A percentile compares a stretch with the other conserved stretches of the same genome.
Evolutionary conservation across 2,888 invertebrate genomes (phyloP).

Genomic region (Mycogona germanica): DNA sequence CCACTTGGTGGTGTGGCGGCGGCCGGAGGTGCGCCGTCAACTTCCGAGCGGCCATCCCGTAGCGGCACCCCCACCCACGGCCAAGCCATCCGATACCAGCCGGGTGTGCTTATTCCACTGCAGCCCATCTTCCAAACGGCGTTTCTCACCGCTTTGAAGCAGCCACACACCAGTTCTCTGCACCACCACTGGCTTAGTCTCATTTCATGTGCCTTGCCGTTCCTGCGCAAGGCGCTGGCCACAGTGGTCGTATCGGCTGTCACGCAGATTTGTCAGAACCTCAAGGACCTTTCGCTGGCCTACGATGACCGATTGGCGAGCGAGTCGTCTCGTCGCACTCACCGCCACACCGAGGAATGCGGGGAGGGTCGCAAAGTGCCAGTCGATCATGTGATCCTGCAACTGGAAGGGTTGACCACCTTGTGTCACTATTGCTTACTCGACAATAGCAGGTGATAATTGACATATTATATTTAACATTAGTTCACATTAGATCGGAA

Average conservation of each 20-base stretch:
- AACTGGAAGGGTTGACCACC: slow-evolving; percentile 63
- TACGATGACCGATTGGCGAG: slow-evolving; percentile 22
- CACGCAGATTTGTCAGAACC: slow-evolving; percentile 63
- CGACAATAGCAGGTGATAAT: slow-evolving; percentile 40
- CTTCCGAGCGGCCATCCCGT: neutral
- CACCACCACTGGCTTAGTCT: slow-evolving; percentile 74
- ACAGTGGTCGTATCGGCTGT: slow-evolving; percentile 64
- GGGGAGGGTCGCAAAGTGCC: slow-evolving; percentile 13
- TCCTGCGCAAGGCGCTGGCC: slow-evolving; percentile 60
- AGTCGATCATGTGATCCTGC: slow-evolving; percentile 61
- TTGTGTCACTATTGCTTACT: slow-evolving; percentile 67
- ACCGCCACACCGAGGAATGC: too few relatives aligned
- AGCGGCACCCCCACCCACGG: neutral
- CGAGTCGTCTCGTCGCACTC: neutral
- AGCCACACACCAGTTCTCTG: slow-evolving; percentile 53
- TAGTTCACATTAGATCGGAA: too few relatives aligned
- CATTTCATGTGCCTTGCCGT: slow-evolving; percentile 65
- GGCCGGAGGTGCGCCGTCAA: slow-evolving; percentile 2
- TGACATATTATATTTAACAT: too few relatives aligned
- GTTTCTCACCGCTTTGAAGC: slow-evolving; percentile 58
- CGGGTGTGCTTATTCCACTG: slow-evolving; percentile 52
- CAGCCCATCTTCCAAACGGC: slow-evolving; percentile 73
- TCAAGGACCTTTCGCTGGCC: slow-evolving; percentile 47
- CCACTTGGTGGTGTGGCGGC: slow-evolving; percentile 6
- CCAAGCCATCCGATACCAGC: neutral